A percentile compares a stretch with the other conserved stretches of the same genome.
Evolutionary conservation across 2,113 vertebrate genomes (phyloP).

Genomic region (Regulus satrapa): DNA sequence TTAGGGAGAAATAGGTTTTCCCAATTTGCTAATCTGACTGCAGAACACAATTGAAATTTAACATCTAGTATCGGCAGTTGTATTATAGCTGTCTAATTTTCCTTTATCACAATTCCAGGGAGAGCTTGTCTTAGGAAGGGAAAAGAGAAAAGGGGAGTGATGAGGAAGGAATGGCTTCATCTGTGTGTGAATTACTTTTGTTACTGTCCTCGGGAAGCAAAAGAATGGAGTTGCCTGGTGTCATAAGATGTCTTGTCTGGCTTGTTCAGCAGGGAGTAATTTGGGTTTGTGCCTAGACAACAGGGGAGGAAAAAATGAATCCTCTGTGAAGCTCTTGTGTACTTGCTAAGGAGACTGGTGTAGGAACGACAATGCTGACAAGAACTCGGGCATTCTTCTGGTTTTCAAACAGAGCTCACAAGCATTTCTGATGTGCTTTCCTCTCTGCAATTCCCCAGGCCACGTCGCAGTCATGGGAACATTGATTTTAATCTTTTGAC

Average conservation of each 20-base stretch:
- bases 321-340: background rate
- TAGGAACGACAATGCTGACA: background rate
- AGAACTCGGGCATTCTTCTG: background rate
- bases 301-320: background rate
- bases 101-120: background rate
- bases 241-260: background rate
- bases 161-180: background rate
- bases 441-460: background rate
- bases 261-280: background rate
- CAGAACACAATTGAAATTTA: background rate
- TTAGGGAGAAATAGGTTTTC: background rate
- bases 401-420: background rate
- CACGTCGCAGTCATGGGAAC: background rate
- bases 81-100: background rate
- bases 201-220: background rate
- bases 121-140: background rate
- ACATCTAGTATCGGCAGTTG: background rate
- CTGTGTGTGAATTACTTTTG: background rate
- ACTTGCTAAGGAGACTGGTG: background rate
- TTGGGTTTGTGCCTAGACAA: background rate
- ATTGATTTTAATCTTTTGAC: conserved; percentile 1
- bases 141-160: background rate
- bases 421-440: background rate
- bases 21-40: background rate
- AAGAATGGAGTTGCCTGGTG: background rate